Conservation (phyloP, 2,797 vertebrate species). For the Notamacropus eugenii region DNA sequence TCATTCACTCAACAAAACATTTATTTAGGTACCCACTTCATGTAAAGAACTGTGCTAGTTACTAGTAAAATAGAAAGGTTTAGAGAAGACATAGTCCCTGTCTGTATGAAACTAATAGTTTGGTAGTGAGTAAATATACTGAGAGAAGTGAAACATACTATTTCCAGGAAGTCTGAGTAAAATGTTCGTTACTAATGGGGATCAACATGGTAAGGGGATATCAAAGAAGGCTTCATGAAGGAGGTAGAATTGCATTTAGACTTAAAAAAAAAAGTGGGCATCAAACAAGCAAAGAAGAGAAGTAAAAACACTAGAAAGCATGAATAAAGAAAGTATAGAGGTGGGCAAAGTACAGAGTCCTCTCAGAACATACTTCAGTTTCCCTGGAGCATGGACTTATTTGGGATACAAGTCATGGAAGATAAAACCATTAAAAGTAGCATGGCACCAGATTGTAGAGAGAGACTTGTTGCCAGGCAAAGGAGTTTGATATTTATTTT, state of each 20-base stretch:
- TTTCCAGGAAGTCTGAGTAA: neutral
- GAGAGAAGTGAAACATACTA: neutral
- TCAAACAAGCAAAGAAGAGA: neutral
- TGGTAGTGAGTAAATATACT: neutral
- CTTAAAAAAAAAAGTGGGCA: neutral
- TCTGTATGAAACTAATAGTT: neutral
- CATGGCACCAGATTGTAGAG: neutral
- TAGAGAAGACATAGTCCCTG: neutral
- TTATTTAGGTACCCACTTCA: neutral
- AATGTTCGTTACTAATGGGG: neutral
- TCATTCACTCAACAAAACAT: neutral
- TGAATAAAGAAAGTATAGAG: neutral
- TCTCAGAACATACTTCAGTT: neutral
- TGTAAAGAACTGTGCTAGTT: neutral
- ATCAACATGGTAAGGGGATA: neutral
- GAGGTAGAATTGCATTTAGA: neutral
- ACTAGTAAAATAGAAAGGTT: neutral
- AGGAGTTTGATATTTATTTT: neutral
- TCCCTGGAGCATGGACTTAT: neutral
- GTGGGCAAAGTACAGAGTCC: neutral
- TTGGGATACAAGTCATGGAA: neutral
- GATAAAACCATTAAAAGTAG: neutral
- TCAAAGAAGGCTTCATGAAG: neutral
- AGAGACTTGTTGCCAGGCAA: neutral
- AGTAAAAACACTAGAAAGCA: neutral